A percentile compares a stretch with the other conserved stretches of the same genome.
Evolutionary conservation across 2,113 vertebrate species (phyloP).

Genomic region (Ptyas mucosa): DNA sequence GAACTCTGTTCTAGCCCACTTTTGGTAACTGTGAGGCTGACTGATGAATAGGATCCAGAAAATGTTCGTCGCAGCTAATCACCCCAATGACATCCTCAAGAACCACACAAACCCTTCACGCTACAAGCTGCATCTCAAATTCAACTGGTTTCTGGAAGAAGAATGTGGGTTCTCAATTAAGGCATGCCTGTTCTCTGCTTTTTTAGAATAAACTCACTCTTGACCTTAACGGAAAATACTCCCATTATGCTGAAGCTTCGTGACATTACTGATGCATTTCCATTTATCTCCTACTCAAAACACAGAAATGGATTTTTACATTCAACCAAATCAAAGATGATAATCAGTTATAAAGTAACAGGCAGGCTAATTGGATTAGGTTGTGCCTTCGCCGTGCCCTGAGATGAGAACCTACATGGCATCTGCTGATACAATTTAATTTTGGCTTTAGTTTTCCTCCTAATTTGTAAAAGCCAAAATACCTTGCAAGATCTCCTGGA

Average conservation of each 20-base stretch:
- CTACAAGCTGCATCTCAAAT: not conserved
- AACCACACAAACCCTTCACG: not conserved
- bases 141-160: not conserved
- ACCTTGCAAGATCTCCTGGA: not conserved
- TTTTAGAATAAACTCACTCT: not conserved
- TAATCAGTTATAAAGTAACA: not conserved
- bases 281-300: not conserved
- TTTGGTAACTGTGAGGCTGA: not conserved
- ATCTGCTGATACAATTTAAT: not conserved
- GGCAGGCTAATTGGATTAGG: not conserved
- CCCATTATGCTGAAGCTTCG: not conserved
- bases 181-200: not conserved
- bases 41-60: not conserved
- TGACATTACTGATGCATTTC: not conserved
- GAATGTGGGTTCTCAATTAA: not conserved
- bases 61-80: not conserved
- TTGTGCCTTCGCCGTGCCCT: not conserved
- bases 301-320: not conserved
- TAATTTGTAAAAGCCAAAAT: not conserved
- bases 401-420: not conserved
- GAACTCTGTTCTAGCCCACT: no score
- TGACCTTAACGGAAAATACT: not conserved
- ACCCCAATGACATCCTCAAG: not conserved
- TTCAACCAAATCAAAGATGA: not conserved
- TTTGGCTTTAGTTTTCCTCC: not conserved